Conservation (phyloP, 1,140 invertebrate species). For the Drosophila albomicans region DNA sequence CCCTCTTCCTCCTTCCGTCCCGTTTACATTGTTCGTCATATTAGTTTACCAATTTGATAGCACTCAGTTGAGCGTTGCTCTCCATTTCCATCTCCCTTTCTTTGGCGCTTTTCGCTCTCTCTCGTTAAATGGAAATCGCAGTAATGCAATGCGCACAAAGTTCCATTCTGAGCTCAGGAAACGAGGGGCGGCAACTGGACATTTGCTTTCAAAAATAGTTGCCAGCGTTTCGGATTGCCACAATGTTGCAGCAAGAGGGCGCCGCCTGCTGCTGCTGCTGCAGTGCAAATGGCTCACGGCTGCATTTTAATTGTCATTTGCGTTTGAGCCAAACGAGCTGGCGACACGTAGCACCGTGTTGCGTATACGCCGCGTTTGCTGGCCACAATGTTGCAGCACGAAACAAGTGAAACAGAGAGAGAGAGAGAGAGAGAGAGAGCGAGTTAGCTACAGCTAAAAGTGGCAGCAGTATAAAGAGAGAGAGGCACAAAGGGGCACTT, state of each 20-base stretch:
- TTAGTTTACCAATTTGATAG: slow-evolving; percentile 61
- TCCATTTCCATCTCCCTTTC: not conserved
- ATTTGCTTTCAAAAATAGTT: slow-evolving; percentile 30
- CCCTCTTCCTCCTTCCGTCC: not conserved
- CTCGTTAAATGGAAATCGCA: slow-evolving; percentile 38
- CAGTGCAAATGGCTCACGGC: slow-evolving; percentile 50
- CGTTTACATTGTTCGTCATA: slow-evolving; percentile 63
- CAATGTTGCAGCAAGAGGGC: slow-evolving; percentile 58
- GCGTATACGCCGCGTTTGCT: slow-evolving; percentile 58
- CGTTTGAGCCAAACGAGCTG: slow-evolving; percentile 58
- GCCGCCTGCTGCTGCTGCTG: not conserved
- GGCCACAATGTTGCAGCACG: slow-evolving; percentile 63
- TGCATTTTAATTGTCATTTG: slow-evolving; percentile 75
- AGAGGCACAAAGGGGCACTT: slow-evolving; percentile 76
- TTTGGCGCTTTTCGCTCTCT: not conserved
- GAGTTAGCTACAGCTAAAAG: slow-evolving; percentile 1
- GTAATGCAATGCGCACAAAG: slow-evolving; percentile 29
- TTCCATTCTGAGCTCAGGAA: not conserved
- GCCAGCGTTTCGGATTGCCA: slow-evolving; percentile 57
- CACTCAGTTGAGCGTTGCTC: not conserved
- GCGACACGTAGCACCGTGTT: slow-evolving; percentile 29
- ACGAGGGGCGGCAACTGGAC: not conserved
- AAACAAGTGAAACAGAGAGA: slow-evolving; percentile 24
- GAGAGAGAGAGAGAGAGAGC: not conserved
- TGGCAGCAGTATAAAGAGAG: slow-evolving; percentile 20